Evolutionary conservation across 1,140 invertebrate genomes (phyloP).

Genomic region (Atta cephalotes): DNA sequence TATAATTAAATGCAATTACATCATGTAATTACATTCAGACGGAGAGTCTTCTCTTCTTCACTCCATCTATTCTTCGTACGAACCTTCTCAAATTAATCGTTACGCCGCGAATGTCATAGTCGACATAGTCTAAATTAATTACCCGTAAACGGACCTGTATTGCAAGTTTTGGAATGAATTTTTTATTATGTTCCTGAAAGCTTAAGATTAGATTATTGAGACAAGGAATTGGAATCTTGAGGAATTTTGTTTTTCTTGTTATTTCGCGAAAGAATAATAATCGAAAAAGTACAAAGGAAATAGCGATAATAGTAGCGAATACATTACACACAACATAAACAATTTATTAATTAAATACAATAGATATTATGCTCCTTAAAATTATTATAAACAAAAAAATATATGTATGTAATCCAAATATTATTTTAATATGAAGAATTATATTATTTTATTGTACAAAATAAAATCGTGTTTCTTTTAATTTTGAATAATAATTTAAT

Average conservation of each 20-base stretch:
- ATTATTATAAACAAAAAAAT: too few species aligned
- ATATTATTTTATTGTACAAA: too few species aligned
- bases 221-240: neutral
- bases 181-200: neutral
- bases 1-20: conserved; percentile 31
- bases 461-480: too few species aligned
- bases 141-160: neutral
- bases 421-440: too few species aligned
- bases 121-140: conserved; percentile 3
- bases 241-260: neutral
- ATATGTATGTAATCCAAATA: too few species aligned
- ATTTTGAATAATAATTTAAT: too few species aligned
- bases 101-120: conserved; percentile 46
- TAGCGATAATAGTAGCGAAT: neutral
- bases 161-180: neutral
- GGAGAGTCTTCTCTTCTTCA: neutral
- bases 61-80: conserved; percentile 64
- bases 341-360: too few species aligned
- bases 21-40: conserved; percentile 3
- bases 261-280: neutral
- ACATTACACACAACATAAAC: too few species aligned
- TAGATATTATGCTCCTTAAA: too few species aligned
- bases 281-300: neutral
- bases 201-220: neutral
- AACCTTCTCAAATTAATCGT: conserved; percentile 72